Evolutionary conservation across 1,140 invertebrate genomes (phyloP).

Genomic region (Monomorium pharaonis): DNA sequence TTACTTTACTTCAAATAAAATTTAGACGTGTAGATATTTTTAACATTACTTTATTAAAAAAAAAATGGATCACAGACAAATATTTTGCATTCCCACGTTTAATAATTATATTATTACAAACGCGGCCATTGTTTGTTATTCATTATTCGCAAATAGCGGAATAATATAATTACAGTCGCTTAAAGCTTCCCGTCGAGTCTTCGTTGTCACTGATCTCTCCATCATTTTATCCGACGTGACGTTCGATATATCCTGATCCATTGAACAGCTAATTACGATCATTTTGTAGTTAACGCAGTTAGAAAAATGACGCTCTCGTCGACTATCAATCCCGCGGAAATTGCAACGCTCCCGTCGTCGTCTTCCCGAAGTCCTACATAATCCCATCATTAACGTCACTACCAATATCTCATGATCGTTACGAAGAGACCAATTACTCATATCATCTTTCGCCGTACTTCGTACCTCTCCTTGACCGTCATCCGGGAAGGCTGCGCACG

Average conservation of each 20-base stretch:
- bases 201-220: background rate
- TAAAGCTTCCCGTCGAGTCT: background rate
- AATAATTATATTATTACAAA: background rate
- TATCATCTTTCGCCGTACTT: conserved; percentile 35
- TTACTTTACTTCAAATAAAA: background rate
- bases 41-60: background rate
- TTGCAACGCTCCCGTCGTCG: conserved; percentile 51
- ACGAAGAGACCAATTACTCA: conserved; percentile 66
- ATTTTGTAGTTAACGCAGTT: conserved; percentile 65
- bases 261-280: conserved; percentile 67
- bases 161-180: background rate
- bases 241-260: conserved; percentile 27
- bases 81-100: background rate
- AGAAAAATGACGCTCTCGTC: conserved; percentile 65
- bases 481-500: background rate
- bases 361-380: conserved; percentile 39
- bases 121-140: background rate
- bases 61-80: background rate
- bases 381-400: conserved; percentile 64
- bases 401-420: conserved; percentile 63
- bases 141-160: background rate
- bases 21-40: background rate
- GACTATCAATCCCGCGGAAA: conserved; percentile 67
- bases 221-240: conserved; percentile 45
- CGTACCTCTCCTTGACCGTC: conserved; percentile 50